Conservation (phyloP, 2,888 invertebrate species). For the Macrosiphum euphorbiae region DNA sequence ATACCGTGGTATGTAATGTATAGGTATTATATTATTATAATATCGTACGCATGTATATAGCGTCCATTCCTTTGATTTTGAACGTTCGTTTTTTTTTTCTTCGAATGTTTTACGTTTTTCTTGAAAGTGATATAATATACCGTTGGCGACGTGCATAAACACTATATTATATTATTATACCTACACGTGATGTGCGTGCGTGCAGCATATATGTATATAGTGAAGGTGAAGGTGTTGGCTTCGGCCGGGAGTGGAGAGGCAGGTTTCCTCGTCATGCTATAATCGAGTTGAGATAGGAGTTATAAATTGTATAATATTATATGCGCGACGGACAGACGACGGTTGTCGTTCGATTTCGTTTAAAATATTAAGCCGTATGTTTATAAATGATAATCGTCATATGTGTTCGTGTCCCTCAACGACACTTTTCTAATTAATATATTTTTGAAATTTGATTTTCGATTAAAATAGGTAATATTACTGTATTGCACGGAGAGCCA, state of each 20-base stretch:
- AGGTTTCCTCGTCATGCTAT: not conserved
- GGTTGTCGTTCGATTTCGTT: not conserved
- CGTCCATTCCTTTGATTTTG: not conserved
- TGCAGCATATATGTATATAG: not conserved
- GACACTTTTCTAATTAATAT: not conserved
- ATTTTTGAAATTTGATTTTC: not conserved
- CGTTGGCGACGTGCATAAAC: not conserved
- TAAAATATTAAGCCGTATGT: not conserved
- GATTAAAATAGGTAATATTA: not conserved
- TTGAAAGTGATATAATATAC: slow-evolving; percentile 10
- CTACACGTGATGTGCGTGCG: not conserved
- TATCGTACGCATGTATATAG: not conserved
- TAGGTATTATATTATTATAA: not conserved
- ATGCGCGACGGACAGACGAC: not conserved
- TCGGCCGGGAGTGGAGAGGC: not conserved
- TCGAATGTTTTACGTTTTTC: not conserved
- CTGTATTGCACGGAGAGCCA: not conserved
- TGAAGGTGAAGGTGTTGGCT: slow-evolving; percentile 7
- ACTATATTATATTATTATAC: not conserved
- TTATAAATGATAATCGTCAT: not conserved
- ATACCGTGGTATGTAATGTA: no score
- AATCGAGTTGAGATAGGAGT: slow-evolving; percentile 6
- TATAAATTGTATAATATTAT: not conserved
- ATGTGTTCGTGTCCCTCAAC: not conserved
- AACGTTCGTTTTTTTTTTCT: not conserved